Evolutionary conservation across 2,113 vertebrate genomes (phyloP).

Genomic region (Pseudorectes ferrugineus): DNA sequence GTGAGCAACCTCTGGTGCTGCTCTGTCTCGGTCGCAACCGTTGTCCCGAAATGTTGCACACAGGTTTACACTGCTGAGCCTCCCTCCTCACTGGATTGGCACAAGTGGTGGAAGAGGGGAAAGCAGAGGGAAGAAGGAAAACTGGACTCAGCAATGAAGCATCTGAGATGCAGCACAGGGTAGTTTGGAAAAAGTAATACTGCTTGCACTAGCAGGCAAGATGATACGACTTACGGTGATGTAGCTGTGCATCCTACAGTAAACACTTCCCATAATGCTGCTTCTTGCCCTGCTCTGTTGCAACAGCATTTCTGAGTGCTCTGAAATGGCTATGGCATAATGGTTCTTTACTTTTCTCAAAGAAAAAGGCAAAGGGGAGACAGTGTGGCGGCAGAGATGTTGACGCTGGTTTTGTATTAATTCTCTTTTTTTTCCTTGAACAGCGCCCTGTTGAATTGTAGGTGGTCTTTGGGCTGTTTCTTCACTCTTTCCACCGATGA

Average conservation of each 20-base stretch:
- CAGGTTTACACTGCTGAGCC: background rate
- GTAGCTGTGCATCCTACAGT: background rate
- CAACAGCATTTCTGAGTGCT: background rate
- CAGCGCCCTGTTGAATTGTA: background rate
- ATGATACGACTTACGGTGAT: background rate
- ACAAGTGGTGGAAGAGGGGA: background rate
- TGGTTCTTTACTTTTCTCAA: background rate
- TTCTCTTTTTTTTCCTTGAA: background rate
- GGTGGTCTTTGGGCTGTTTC: background rate
- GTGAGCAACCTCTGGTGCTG: background rate
- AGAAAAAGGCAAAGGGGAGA: background rate
- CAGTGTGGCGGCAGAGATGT: background rate
- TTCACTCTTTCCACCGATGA: background rate
- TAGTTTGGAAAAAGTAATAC: background rate
- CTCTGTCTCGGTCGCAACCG: fast-evolving
- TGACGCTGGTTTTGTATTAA: background rate
- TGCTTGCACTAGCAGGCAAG: background rate
- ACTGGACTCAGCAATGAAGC: background rate
- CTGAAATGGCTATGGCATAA: background rate
- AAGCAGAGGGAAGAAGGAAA: background rate
- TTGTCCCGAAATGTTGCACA: fast-evolving
- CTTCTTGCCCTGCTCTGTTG: background rate
- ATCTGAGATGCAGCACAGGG: background rate
- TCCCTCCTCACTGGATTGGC: background rate
- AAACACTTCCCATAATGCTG: background rate